A percentile compares a stretch with the other conserved stretches of the same genome.
phyloP scores from a whole-genome alignment of 2,113 vertebrate genomes.

The Terrapene triunguis region DNA sequence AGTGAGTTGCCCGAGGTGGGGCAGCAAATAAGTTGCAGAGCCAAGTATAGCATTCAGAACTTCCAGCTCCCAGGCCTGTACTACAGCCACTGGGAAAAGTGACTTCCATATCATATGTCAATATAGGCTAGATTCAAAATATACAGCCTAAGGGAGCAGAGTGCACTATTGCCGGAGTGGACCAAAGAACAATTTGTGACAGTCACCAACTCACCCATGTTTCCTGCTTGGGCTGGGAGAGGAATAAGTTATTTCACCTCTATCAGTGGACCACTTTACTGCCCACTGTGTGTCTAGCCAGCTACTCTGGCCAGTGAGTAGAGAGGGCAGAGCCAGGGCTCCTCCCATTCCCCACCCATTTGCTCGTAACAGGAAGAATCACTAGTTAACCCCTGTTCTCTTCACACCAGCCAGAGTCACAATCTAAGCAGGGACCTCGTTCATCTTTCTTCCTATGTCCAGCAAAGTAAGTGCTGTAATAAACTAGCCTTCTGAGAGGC shows the following conservation, averaged over 20 bases:
- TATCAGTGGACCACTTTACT: background rate
- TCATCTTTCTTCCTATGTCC: accelerated
- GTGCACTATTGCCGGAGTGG: background rate
- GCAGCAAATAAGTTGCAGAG: background rate
- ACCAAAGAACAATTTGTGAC: background rate
- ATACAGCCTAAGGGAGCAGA: background rate
- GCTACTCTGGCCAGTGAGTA: background rate
- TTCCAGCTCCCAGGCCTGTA: background rate
- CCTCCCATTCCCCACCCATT: background rate
- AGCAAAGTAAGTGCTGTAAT: accelerated
- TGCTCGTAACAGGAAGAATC: background rate
- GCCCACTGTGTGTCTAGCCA: background rate
- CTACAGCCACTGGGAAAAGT: too few relatives aligned
- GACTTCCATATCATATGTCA: background rate
- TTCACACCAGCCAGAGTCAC: background rate
- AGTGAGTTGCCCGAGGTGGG: background rate
- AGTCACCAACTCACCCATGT: background rate
- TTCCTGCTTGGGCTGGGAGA: background rate
- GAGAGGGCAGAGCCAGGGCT: background rate
- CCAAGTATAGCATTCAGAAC: background rate
- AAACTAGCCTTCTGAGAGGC: background rate
- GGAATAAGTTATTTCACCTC: background rate
- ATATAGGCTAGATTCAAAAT: background rate
- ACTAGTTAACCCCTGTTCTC: background rate
- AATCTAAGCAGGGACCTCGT: accelerated